These are phyloP conservation scores for Lepidochrysops patricia DNA, from an alignment of 2,888 invertebrate genomes.

Conservation along the genomic window DNA sequence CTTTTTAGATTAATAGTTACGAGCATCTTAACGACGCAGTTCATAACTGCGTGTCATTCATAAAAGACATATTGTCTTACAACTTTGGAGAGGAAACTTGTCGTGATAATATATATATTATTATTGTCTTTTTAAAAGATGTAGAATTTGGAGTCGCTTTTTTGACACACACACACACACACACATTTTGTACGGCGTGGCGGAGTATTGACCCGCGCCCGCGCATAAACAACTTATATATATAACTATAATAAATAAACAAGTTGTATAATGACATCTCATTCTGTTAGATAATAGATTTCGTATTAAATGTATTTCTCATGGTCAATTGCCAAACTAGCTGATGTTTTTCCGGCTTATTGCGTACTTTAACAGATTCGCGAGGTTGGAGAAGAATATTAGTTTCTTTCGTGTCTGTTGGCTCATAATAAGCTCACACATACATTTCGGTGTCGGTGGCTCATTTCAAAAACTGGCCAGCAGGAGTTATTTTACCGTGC, in stretches of 20 bases:
- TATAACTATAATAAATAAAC: neutral
- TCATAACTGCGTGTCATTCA: too few relatives aligned
- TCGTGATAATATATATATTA: neutral
- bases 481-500: too few relatives aligned
- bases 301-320: conserved; percentile 9
- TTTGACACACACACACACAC: too few relatives aligned
- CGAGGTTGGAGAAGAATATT: neutral
- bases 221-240: neutral
- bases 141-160: neutral
- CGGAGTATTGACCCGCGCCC: neutral
- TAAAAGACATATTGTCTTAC: too few relatives aligned
- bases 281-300: conserved; percentile 10
- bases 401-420: neutral
- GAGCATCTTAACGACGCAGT: too few relatives aligned
- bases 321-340: conserved; percentile 9
- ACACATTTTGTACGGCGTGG: too few relatives aligned
- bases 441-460: too few relatives aligned
- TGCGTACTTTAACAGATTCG: neutral
- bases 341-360: neutral
- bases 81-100: too few relatives aligned
- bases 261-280: conserved; percentile 8
- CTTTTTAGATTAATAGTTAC: too few relatives aligned
- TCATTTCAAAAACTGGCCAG: too few relatives aligned
- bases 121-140: neutral
- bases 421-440: too few relatives aligned